A percentile compares a stretch with the other conserved stretches of the same genome.
Conservation (phyloP, 1,140 invertebrate genomes). For the Dryas iulia region DNA sequence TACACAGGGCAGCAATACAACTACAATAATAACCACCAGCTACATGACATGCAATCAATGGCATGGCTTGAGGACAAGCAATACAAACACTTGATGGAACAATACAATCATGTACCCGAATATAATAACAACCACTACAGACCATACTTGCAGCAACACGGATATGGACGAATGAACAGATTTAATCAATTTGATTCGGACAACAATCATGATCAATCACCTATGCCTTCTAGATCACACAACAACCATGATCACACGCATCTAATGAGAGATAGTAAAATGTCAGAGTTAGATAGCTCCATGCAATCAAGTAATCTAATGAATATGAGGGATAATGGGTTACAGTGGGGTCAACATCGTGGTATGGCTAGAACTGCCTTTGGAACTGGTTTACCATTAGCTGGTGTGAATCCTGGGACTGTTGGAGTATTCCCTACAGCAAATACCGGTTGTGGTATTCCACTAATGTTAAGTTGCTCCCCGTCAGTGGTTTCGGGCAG, state of each 20-base stretch:
- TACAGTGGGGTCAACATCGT: conserved; percentile 30
- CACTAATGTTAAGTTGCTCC: conserved; percentile 63
- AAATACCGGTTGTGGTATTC: conserved; percentile 58
- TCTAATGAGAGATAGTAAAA: conserved; percentile 25
- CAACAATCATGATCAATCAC: conserved; percentile 6
- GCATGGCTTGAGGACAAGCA: conserved; percentile 16
- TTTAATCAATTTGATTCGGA: conserved; percentile 12
- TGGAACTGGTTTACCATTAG: conserved; percentile 16
- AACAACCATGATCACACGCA: conserved; percentile 28
- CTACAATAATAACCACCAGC: background rate
- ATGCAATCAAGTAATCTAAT: conserved; percentile 45
- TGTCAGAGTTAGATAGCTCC: conserved; percentile 36
- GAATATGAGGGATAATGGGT: conserved; percentile 39
- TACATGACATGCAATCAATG: background rate
- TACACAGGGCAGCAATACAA: background rate
- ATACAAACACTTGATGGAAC: background rate
- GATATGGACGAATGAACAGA: conserved; percentile 12
- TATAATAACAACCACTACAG: background rate
- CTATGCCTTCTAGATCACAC: conserved; percentile 6
- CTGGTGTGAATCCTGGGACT: conserved; percentile 34
- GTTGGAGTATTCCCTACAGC: conserved; percentile 64
- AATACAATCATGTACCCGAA: background rate
- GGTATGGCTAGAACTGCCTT: conserved; percentile 28
- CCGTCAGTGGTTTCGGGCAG: conserved; percentile 64
- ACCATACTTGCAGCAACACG: conserved; percentile 14